A percentile compares a stretch with the other conserved stretches of the same genome.
Conservation (phyloP, 2,113 vertebrate genomes). For the Rhipidura dahli region DNA sequence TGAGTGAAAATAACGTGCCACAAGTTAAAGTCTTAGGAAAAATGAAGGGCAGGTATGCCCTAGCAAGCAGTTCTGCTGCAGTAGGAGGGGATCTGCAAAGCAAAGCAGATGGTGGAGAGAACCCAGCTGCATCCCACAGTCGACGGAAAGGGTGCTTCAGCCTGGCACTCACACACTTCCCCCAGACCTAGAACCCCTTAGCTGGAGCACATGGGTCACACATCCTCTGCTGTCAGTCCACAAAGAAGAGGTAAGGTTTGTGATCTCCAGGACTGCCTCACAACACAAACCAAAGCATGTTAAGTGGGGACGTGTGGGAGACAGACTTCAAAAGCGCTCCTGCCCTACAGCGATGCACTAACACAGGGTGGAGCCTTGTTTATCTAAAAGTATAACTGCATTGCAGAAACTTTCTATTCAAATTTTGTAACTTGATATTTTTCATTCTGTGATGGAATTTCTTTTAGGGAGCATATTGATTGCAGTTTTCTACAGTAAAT, state of each 20-base stretch:
- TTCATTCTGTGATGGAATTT: neutral
- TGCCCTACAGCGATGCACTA: neutral
- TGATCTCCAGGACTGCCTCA: neutral
- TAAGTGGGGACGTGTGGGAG: neutral
- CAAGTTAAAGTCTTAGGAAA: neutral
- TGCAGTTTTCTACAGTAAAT: neutral
- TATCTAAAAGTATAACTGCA: neutral
- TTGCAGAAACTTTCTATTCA: neutral
- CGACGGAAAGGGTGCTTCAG: neutral
- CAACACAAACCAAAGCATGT: neutral
- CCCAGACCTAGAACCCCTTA: neutral
- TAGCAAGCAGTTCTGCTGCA: neutral
- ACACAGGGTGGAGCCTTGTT: neutral
- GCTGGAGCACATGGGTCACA: neutral
- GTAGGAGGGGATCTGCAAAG: neutral
- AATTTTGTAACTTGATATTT: neutral
- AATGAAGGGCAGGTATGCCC: neutral
- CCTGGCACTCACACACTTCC: accelerated
- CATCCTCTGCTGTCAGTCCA: neutral
- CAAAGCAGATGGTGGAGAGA: neutral
- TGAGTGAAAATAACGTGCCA: neutral
- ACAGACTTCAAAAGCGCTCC: neutral
- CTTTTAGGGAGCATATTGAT: neutral
- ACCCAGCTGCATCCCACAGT: neutral
- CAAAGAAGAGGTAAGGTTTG: neutral